Conservation (phyloP, 2,113 vertebrate genomes). For the Eulemur rufifrons region DNA sequence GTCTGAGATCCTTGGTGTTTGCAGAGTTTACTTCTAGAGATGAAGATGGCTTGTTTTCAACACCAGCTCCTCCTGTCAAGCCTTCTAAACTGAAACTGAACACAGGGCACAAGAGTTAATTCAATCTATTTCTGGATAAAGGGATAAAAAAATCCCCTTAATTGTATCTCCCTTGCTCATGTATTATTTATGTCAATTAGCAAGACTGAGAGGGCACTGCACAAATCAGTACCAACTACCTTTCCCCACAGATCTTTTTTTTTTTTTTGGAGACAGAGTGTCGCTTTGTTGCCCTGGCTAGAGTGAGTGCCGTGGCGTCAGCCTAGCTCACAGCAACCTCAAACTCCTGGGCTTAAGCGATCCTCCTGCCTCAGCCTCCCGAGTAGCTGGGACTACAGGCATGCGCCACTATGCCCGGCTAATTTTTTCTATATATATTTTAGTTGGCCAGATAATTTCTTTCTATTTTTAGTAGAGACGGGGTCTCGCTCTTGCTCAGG, state of each 20-base stretch:
- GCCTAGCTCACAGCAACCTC: too few species aligned
- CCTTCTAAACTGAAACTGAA: constrained; percentile 97
- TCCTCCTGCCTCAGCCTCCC: too few species aligned
- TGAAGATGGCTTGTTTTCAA: constrained; percentile 83
- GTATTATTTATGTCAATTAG: not conserved
- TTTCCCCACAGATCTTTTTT: not conserved
- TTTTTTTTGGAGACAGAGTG: too few species aligned
- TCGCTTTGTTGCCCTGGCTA: too few species aligned
- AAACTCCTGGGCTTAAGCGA: too few species aligned
- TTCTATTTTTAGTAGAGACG: too few species aligned
- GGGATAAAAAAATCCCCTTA: not conserved
- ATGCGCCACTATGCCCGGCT: too few species aligned
- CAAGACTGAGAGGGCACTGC: not conserved
- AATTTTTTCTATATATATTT: too few species aligned
- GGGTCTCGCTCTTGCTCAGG: too few species aligned
- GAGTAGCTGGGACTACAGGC: too few species aligned
- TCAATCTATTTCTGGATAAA: not conserved
- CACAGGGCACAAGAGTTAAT: constrained; percentile 65
- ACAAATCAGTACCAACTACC: not conserved
- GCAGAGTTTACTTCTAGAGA: constrained; percentile 79
- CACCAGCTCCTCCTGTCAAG: constrained; percentile 85
- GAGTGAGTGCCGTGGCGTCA: too few species aligned
- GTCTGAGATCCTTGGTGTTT: constrained; percentile 80
- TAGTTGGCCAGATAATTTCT: too few species aligned
- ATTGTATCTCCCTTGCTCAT: not conserved